These are phyloP conservation scores for Neosalanx taihuensis DNA, from an alignment of 2,797 vertebrate genomes.

Conservation along the genomic window DNA sequence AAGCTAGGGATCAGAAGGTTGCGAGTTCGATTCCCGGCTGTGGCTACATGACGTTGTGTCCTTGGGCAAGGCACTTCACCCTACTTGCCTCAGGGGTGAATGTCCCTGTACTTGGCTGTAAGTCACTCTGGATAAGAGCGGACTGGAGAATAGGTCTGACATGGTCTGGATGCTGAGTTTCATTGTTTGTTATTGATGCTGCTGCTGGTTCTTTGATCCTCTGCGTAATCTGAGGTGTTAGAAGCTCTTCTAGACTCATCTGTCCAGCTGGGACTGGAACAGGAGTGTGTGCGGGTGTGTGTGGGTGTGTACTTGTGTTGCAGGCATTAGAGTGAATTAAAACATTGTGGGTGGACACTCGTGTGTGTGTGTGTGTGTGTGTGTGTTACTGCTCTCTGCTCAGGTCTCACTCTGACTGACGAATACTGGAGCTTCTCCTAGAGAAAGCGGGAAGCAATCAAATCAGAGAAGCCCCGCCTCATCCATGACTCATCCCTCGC, in stretches of 20 bases:
- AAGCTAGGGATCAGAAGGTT: too few species aligned
- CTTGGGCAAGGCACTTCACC: too few species aligned
- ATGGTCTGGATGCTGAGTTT: neutral
- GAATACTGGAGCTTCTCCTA: neutral
- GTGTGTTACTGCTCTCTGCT: neutral
- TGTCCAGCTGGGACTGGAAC: too few species aligned
- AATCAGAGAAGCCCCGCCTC: conserved; percentile 19
- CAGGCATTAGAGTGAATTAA: neutral
- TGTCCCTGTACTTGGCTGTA: too few species aligned
- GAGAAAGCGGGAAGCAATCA: conserved; percentile 46
- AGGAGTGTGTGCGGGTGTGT: conserved; percentile 22
- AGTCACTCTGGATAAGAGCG: too few species aligned
- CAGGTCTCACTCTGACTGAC: neutral
- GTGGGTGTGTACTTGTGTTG: conserved; percentile 20
- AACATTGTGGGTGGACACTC: too few species aligned
- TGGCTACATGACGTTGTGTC: too few species aligned
- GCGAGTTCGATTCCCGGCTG: too few species aligned
- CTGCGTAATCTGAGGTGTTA: conserved; percentile 10
- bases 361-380: neutral
- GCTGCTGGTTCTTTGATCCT: conserved; percentile 7
- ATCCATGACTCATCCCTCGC: neutral
- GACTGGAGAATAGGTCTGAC: conserved; percentile 3
- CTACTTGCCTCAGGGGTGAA: too few species aligned
- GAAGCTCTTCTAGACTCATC: neutral
- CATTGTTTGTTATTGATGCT: neutral